Percentiles rank a stretch among this genome's conserved stretches.
Conservation (phyloP, 1,140 invertebrate species). For the Atta texana region DNA sequence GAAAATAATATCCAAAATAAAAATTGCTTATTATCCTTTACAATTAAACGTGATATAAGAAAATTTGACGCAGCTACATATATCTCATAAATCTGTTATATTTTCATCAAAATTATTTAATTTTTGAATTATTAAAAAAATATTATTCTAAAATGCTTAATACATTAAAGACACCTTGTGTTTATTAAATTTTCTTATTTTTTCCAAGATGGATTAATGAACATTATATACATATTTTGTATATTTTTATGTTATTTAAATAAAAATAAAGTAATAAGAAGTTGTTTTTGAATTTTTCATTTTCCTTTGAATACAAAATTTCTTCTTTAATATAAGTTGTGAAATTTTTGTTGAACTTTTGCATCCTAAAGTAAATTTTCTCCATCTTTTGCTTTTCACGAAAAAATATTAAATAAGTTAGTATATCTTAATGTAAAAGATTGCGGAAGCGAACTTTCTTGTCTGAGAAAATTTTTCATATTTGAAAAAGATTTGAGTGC, state of each 20-base stretch:
- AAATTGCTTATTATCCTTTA: conserved; percentile 50
- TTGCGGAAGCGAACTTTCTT: neutral
- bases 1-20: conserved; percentile 46
- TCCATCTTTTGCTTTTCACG: neutral
- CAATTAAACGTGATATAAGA: conserved; percentile 41
- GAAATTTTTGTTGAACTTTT: neutral
- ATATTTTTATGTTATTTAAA: neutral
- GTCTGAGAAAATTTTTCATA: neutral
- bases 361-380: neutral
- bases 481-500: neutral
- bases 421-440: neutral
- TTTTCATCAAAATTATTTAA: neutral
- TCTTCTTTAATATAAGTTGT: neutral
- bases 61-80: neutral
- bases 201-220: neutral
- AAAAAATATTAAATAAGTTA: neutral
- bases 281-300: neutral
- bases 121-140: neutral
- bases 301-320: neutral
- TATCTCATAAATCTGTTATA: neutral
- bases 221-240: neutral
- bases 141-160: neutral
- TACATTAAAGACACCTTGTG: neutral
- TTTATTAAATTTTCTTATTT: neutral
- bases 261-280: neutral